phyloP scores from a whole-genome alignment of 1,140 invertebrate species.

The Scaptomyza hsui region DNA sequence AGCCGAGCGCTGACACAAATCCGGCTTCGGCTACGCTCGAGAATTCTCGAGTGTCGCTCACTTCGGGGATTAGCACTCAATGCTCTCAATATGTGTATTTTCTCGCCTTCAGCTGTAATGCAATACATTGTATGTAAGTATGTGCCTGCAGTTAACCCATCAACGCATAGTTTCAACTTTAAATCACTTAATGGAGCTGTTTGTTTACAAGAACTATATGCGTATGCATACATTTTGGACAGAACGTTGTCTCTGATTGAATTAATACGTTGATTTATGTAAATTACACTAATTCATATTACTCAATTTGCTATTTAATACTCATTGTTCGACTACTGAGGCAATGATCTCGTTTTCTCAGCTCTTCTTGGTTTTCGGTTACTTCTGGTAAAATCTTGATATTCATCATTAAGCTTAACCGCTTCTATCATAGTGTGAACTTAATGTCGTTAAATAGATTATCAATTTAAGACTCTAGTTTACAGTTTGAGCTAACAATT shows the following conservation, averaged over 20 bases:
- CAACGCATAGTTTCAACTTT: constrained; percentile 67
- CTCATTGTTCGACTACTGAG: constrained; percentile 49
- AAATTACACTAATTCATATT: constrained; percentile 81
- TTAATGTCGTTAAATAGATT: too few species aligned
- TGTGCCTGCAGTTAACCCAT: constrained; percentile 34
- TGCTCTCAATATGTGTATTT: background rate
- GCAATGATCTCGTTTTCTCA: constrained; percentile 43
- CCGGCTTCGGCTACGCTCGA: constrained; percentile 40
- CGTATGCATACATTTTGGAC: constrained; percentile 44
- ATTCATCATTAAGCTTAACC: constrained; percentile 8
- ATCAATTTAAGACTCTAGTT: constrained; percentile 13
- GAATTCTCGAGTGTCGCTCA: constrained; percentile 26
- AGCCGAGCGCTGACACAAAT: constrained; percentile 41
- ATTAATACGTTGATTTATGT: constrained; percentile 79
- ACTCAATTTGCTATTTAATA: constrained; percentile 79
- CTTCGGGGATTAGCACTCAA: constrained; percentile 10
- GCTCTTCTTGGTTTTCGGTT: constrained; percentile 15
- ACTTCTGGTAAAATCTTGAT: constrained; percentile 28
- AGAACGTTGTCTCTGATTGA: constrained; percentile 64
- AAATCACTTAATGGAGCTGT: constrained; percentile 75
- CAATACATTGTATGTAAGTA: background rate
- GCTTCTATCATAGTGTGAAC: too few species aligned
- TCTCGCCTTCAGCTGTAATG: constrained; percentile 44
- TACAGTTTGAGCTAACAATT: constrained; percentile 54
- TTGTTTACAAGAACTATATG: constrained; percentile 52